Base-by-base conservation (phyloP, 2,113 vertebrate genomes). In the Nanorana parkeri region DNA sequence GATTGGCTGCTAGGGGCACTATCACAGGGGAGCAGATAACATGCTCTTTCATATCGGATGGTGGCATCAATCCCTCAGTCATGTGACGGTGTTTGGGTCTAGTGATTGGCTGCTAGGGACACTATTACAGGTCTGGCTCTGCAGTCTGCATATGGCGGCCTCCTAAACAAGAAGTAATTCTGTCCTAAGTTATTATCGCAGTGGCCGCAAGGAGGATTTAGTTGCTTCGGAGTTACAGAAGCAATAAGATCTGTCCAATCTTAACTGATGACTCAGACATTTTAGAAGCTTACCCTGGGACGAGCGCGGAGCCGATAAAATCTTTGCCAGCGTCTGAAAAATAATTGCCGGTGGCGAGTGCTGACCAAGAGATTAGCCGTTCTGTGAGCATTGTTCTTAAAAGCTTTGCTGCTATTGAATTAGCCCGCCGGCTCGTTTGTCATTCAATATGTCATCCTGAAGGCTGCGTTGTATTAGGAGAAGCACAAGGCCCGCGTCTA, bases 401-500 rank as follows among this genome's bases (percentile, higher is more conserved):
- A 75, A 61, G 29, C 72, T 75, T 75, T 60, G 55, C 72, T 61
- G 56, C 58, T 75, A 75, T 75, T 75, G 72, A 75, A 75, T 75
- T 75, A 36, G 23, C 72, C 23, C 41, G 72, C 58, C 55, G 36
- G 72, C 55, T 56, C 72, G 60, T 75, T 75, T 75, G 72, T 75
- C 72, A 75, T 75, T 75, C 72, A 75, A 75, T 75, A 75, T 75
- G 72, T 75, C 72, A 61, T 55, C 55, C 28, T 61, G 72, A 75
- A 75, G 36, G 60, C 58, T 75, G 72, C 55, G 21, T 58, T n/a
- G 72, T 36, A 36, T 56, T 75, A 75, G 41, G 41, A 47, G 41
- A 1, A 47, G 13, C 41, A 47, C 41, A 47, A 36, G 41, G 41
- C 2, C 8, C 13, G 41, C 13, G 3, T 47, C 8, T 47, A 11